Evolutionary conservation across 2,113 vertebrate genomes (phyloP).

Genomic region (Bungarus multicinctus): DNA sequence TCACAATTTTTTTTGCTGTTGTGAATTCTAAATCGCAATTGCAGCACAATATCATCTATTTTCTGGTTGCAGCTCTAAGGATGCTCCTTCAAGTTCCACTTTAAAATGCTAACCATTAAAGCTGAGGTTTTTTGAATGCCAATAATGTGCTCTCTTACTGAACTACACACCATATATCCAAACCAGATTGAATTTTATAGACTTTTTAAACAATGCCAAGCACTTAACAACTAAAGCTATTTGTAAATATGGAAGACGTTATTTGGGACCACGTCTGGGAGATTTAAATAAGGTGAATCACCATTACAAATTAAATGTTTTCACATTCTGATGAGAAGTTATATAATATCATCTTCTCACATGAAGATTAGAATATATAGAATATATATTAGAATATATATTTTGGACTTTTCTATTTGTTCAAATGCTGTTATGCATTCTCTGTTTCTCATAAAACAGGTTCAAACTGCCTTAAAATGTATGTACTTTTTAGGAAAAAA

Average conservation of each 20-base stretch:
- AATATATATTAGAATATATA: too few relatives aligned
- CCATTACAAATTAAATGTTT: neutral
- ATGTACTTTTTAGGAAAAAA: too few relatives aligned
- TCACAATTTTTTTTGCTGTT: neutral
- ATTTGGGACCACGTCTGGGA: conserved; percentile 8
- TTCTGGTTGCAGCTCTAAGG: neutral
- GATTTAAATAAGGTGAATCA: conserved; percentile 3
- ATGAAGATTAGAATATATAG: neutral
- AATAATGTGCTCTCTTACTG: neutral
- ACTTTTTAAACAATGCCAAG: neutral
- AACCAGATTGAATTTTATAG: neutral
- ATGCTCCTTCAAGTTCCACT: neutral
- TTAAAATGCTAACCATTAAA: neutral
- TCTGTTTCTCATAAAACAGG: neutral
- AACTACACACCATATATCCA: neutral
- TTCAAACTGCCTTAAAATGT: neutral
- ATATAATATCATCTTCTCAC: neutral
- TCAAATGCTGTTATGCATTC: neutral
- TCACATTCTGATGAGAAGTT: neutral
- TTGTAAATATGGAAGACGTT: conserved; percentile 21
- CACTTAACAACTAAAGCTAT: neutral
- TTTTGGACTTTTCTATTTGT: neutral
- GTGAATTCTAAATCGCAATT: neutral
- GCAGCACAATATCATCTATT: neutral
- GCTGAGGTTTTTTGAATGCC: neutral